Conservation (phyloP, 1,140 invertebrate genomes). For the Trinorchestia longiramus region DNA sequence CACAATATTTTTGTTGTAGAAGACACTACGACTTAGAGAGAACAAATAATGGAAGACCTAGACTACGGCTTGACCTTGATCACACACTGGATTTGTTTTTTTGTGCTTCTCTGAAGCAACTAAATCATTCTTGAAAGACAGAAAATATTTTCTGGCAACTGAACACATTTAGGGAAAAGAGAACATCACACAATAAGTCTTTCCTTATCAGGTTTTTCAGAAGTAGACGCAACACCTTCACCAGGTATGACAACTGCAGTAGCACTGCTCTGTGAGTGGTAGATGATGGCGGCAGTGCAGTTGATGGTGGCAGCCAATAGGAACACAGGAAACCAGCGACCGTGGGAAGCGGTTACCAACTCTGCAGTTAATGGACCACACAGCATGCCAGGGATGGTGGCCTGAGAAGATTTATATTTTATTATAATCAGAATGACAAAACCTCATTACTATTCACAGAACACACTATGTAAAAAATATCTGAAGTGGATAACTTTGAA, state of each 20-base stretch:
- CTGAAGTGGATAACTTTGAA: too few relatives aligned
- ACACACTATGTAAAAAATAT: too few relatives aligned
- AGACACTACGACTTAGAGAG: background rate
- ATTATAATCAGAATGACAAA: too few relatives aligned
- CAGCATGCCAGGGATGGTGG: constrained; percentile 83
- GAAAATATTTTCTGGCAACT: background rate
- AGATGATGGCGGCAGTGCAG: constrained; percentile 83
- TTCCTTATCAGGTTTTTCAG: background rate
- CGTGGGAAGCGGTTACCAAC: constrained; percentile 79
- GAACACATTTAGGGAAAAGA: background rate
- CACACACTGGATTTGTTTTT: background rate
- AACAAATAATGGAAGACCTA: background rate
- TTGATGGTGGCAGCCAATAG: constrained; percentile 81
- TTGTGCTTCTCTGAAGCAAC: background rate
- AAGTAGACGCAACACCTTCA: background rate
- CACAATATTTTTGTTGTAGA: background rate
- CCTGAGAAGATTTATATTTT: constrained; percentile 70
- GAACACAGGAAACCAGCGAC: constrained; percentile 84
- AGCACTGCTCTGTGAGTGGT: constrained; percentile 81
- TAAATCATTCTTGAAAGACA: background rate
- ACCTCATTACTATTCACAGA: too few relatives aligned
- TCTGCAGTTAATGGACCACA: constrained; percentile 85
- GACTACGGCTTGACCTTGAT: background rate
- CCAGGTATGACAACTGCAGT: constrained; percentile 19
- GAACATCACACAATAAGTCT: constrained; percentile 9